Evolutionary conservation across 2,888 invertebrate species (phyloP).

Genomic region (Ectropis crepuscularia): DNA sequence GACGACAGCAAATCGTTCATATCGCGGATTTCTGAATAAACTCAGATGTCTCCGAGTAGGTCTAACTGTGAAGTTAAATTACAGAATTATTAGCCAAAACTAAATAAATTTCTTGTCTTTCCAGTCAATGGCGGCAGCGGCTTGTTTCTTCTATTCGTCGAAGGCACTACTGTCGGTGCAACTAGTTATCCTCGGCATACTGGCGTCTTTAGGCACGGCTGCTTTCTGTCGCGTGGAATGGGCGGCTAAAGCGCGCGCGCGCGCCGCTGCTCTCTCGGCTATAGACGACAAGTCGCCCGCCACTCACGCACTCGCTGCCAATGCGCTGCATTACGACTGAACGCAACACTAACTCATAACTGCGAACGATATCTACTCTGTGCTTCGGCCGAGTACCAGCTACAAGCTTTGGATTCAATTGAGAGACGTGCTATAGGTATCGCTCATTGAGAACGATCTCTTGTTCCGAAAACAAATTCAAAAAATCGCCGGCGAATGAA

Average conservation of each 20-base stretch:
- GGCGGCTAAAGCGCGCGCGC: constrained; percentile 67
- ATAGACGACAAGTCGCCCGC: constrained; percentile 66
- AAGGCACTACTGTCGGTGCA: constrained; percentile 89
- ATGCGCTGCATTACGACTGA: constrained; percentile 75
- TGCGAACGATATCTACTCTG: too few relatives aligned
- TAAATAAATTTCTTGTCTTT: constrained; percentile 5
- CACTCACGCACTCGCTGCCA: constrained; percentile 69
- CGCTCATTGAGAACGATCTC: too few relatives aligned
- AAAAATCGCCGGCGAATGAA: too few relatives aligned
- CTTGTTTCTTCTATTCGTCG: constrained; percentile 93
- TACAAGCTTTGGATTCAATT: too few relatives aligned
- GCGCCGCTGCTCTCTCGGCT: constrained; percentile 58
- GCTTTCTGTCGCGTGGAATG: constrained; percentile 92
- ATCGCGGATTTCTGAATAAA: too few relatives aligned
- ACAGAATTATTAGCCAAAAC: too few relatives aligned
- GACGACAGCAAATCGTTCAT: too few relatives aligned
- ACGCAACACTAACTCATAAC: neutral
- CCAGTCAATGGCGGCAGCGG: constrained; percentile 93
- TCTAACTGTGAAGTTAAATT: too few relatives aligned
- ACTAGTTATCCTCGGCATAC: constrained; percentile 87
- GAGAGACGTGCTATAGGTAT: too few relatives aligned
- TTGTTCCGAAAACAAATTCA: too few relatives aligned
- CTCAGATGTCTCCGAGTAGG: too few relatives aligned
- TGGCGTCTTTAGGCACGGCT: constrained; percentile 90
- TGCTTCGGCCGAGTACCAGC: too few relatives aligned